Evolutionary conservation across 2,797 vertebrate species (phyloP).

Genomic region (Phataginus tetradactyla): DNA sequence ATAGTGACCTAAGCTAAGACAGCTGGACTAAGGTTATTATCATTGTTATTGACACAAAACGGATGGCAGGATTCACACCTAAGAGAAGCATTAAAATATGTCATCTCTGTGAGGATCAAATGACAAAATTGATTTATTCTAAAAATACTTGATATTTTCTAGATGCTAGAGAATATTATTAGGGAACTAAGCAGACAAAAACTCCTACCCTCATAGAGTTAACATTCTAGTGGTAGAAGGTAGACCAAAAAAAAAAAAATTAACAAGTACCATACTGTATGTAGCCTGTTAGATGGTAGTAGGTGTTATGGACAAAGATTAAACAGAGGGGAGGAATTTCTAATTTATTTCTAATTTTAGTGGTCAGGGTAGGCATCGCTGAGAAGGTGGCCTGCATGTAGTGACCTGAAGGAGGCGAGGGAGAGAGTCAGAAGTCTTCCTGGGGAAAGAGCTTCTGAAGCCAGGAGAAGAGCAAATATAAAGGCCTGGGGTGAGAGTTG

Average conservation of each 20-base stretch:
- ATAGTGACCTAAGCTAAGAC: background rate
- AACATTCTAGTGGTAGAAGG: background rate
- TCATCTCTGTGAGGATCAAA: background rate
- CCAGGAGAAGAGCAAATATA: background rate
- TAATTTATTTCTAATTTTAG: background rate
- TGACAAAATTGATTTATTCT: background rate
- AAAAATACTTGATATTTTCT: background rate
- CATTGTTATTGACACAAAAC: background rate
- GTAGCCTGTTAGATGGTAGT: background rate
- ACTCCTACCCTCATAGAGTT: background rate
- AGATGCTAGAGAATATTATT: background rate
- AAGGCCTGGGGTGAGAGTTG: background rate
- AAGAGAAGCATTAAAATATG: background rate
- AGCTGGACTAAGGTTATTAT: constrained; percentile 68
- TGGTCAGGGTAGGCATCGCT: background rate
- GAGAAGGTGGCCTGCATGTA: background rate
- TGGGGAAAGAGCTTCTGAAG: background rate
- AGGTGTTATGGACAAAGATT: background rate
- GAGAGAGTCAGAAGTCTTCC: background rate
- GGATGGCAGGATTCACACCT: background rate
- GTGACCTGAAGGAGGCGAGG: background rate
- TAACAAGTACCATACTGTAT: background rate
- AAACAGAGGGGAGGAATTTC: background rate
- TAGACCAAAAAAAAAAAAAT: background rate
- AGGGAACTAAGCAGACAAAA: background rate